Conservation (phyloP, 2,113 vertebrate species). For the Pelobates fuscus region DNA sequence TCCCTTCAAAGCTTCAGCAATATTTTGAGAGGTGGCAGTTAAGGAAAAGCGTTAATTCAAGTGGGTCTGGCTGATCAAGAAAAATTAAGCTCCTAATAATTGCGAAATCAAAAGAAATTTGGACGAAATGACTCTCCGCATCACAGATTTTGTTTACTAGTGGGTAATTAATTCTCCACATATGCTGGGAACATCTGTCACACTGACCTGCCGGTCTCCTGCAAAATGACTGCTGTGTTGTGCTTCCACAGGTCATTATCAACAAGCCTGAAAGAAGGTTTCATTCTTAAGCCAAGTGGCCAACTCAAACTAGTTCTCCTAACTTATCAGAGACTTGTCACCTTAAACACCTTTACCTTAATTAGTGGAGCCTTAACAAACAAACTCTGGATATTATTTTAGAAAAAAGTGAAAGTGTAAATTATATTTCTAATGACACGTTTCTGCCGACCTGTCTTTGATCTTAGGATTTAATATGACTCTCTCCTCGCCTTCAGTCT, state of each 20-base stretch:
- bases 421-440: too few species aligned
- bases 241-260: slow-evolving; percentile 90
- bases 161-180: slow-evolving; percentile 99
- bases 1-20: too few species aligned
- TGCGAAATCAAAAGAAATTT: slow-evolving; percentile 91
- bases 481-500: too few species aligned
- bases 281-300: slow-evolving; percentile 50
- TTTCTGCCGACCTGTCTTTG: too few species aligned
- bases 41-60: slow-evolving; percentile 75
- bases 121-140: slow-evolving; percentile 96
- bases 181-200: slow-evolving; percentile 99
- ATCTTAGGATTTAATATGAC: too few species aligned
- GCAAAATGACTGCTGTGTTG: slow-evolving; percentile 89
- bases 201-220: slow-evolving; percentile 92
- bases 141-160: slow-evolving; percentile 98
- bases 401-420: too few species aligned
- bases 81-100: slow-evolving; percentile 92
- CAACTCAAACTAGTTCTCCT: background rate
- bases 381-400: too few species aligned
- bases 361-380: too few species aligned
- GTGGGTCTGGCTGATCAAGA: slow-evolving; percentile 87
- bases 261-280: slow-evolving; percentile 72
- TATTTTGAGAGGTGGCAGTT: slow-evolving; percentile 66
- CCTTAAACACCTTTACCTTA: too few species aligned
- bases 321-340: background rate